Base-by-base conservation (phyloP, 2,113 vertebrate species). In the Numida meleagris region DNA sequence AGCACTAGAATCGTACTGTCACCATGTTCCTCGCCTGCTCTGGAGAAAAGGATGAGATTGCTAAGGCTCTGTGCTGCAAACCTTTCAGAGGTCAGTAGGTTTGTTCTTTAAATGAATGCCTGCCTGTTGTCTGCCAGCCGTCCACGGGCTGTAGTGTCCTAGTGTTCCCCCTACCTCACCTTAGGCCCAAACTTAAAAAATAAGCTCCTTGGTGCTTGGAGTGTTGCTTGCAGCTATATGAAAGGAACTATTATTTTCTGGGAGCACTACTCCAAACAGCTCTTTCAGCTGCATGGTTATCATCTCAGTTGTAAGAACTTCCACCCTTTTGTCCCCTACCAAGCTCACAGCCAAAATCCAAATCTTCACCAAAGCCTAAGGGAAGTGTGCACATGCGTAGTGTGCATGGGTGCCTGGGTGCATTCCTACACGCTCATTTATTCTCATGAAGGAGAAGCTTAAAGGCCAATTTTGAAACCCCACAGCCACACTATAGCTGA, bases 181-280 rank as follows among this genome's bases (percentile, higher is more conserved):
- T 71, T 59, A 83, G 34, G 92, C 59, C 29, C 34, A 59, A 63
- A 50, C 25, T 83, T 89, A 36, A 71, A 92, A 89, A 87, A 79
- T 66, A 61, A 84, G 21, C 21, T 73, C 15, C 66, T 71, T 71
- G 63, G 78, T 87, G 29, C 38, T 89, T 24, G 42, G 66, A 50
- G 55, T 59, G 38, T 65, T 87, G 21, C 62, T 92, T 48, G 9
- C 76, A 89, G 78, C 55, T 87, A 50, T 85, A 53, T 86, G 82
- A 89, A 74, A 90, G 65, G 78, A 90, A 57, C 27, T 55, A 36
- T 66, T 57, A 66, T 82, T 68, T 93, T 84, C 70, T 89, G 77
- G 62, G 50, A 94, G 23, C 31, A 55, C 12, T 93, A 81, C 74
- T 85, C 74, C 78, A 77, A 53, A 45, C 25, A 82, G 23, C 53